Percentiles rank a stretch among this genome's conserved stretches.
Evolutionary conservation across 2,888 invertebrate species (phyloP).

Genomic region (Marasmarcha lunaedactyla): DNA sequence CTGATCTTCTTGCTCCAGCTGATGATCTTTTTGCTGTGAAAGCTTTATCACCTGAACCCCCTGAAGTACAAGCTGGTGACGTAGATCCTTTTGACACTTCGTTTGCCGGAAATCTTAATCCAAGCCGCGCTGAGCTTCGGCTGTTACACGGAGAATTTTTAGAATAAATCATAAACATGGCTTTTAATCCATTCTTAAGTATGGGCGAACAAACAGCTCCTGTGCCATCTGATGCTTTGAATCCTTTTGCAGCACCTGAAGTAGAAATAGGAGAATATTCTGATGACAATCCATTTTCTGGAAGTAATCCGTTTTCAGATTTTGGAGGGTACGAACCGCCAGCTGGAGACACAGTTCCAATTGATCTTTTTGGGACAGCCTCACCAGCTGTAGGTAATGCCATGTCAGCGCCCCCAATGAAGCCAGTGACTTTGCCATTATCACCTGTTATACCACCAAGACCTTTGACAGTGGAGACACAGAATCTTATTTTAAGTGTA

Average conservation of each 20-base stretch:
- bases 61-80: constrained; percentile 36
- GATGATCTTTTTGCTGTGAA: constrained; percentile 74
- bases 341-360: constrained; percentile 47
- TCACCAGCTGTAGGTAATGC: constrained; percentile 43
- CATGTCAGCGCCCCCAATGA: constrained; percentile 14
- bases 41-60: constrained; percentile 77
- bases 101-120: constrained; percentile 78
- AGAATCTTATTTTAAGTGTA: constrained; percentile 86
- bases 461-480: constrained; percentile 82
- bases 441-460: constrained; percentile 57
- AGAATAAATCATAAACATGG: constrained; percentile 60
- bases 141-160: constrained; percentile 81
- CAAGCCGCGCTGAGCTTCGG: constrained; percentile 83
- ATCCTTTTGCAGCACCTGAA: constrained; percentile 77
- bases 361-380: constrained; percentile 47
- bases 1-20: constrained; percentile 60
- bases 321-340: constrained; percentile 52
- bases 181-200: constrained; percentile 83
- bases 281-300: constrained; percentile 79
- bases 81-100: constrained; percentile 90
- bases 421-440: constrained; percentile 51
- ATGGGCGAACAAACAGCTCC: constrained; percentile 73
- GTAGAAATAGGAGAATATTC: constrained; percentile 30
- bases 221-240: constrained; percentile 64
- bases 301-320: constrained; percentile 78